phyloP scores from a whole-genome alignment of 1,140 invertebrate genomes.

The Eriosoma lanigerum region DNA sequence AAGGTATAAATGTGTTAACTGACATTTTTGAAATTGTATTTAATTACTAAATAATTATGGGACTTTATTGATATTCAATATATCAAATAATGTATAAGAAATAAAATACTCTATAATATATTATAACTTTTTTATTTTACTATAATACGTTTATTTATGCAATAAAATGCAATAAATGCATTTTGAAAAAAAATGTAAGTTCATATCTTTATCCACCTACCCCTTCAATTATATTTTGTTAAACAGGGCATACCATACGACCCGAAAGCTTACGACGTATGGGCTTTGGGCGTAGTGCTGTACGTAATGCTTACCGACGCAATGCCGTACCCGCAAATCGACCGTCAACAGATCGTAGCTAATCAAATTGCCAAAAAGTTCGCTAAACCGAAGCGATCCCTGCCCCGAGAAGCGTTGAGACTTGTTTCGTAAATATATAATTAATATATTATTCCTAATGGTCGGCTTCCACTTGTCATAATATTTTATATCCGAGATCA shows the following conservation, averaged over 20 bases:
- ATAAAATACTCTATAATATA: too few relatives aligned
- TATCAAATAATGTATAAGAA: too few relatives aligned
- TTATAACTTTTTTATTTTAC: too few relatives aligned
- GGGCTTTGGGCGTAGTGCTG: slow-evolving; percentile 80
- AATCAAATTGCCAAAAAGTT: slow-evolving; percentile 30
- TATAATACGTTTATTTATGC: too few relatives aligned
- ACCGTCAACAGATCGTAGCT: neutral
- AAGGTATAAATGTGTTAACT: too few relatives aligned
- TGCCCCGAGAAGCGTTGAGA: slow-evolving; percentile 69
- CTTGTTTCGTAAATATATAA: slow-evolving; percentile 59
- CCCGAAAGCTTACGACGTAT: slow-evolving; percentile 78
- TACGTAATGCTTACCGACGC: slow-evolving; percentile 82
- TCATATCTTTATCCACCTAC: neutral
- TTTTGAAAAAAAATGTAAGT: too few relatives aligned
- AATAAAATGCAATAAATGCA: too few relatives aligned
- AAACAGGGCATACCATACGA: slow-evolving; percentile 75
- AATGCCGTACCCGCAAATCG: slow-evolving; percentile 80
- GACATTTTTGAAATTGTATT: too few relatives aligned
- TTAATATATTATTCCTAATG: neutral
- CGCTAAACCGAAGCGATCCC: slow-evolving; percentile 41
- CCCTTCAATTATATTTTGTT: neutral
- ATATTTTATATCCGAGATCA: too few relatives aligned
- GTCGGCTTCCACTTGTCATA: too few relatives aligned
- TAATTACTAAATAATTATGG: too few relatives aligned
- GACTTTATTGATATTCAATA: too few relatives aligned